phyloP scores from a whole-genome alignment of 1,140 invertebrate genomes.

The Druon quercuslanigerum region DNA sequence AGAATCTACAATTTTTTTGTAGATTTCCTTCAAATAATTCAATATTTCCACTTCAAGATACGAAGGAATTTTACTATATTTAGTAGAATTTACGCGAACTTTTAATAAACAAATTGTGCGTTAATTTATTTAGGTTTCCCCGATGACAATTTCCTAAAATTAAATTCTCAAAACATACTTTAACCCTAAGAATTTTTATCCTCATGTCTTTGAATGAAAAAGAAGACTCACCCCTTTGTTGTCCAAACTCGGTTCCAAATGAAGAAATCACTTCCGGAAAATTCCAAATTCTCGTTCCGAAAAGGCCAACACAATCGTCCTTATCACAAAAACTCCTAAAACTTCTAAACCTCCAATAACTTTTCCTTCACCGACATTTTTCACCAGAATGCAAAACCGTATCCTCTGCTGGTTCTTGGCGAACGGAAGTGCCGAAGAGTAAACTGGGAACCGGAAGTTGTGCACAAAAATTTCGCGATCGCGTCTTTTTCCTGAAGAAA shows the following conservation, averaged over 20 bases:
- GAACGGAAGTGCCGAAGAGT: not conserved
- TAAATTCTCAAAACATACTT: too few relatives aligned
- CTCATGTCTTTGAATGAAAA: not conserved
- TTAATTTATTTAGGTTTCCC: too few relatives aligned
- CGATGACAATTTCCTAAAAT: too few relatives aligned
- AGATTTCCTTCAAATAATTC: too few relatives aligned
- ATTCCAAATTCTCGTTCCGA: not conserved
- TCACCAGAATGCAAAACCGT: slow-evolving; percentile 9
- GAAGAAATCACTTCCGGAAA: not conserved
- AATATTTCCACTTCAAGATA: too few relatives aligned
- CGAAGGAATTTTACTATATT: too few relatives aligned
- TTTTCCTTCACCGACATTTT: slow-evolving; percentile 33
- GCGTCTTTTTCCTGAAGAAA: not conserved
- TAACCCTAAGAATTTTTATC: too few relatives aligned
- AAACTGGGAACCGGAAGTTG: not conserved
- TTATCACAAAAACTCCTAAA: not conserved
- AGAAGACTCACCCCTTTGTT: not conserved
- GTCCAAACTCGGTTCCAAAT: not conserved
- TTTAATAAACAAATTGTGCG: too few relatives aligned
- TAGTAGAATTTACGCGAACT: too few relatives aligned
- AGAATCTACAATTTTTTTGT: too few relatives aligned
- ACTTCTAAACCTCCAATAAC: slow-evolving; percentile 10
- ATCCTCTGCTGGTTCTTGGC: not conserved
- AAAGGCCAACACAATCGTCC: not conserved
- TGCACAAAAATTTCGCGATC: not conserved